Evolutionary conservation across 2,888 invertebrate genomes (phyloP).

Genomic region (Drosophila neotestacea): DNA sequence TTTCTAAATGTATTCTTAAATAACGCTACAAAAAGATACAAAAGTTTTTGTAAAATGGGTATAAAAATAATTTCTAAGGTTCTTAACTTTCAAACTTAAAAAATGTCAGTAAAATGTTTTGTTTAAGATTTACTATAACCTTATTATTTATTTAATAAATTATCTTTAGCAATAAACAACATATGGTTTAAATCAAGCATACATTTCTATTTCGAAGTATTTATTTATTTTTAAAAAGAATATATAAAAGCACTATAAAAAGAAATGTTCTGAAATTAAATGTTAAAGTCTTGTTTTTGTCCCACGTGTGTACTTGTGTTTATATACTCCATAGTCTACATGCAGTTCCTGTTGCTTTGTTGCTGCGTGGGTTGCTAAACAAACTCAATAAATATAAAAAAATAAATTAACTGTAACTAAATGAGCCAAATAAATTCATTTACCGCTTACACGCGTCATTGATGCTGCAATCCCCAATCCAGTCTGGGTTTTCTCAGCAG

Average conservation of each 20-base stretch:
- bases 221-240: too few relatives aligned
- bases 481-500: neutral
- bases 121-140: too few relatives aligned
- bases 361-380: conserved; percentile 25
- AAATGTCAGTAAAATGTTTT: too few relatives aligned
- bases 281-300: neutral
- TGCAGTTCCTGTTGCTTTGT: neutral
- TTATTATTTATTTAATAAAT: too few relatives aligned
- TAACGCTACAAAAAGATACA: too few relatives aligned
- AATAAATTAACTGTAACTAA: conserved; percentile 72
- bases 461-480: conserved; percentile 32
- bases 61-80: too few relatives aligned
- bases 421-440: conserved; percentile 79
- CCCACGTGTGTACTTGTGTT: neutral
- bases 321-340: neutral
- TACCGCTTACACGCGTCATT: conserved; percentile 68
- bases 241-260: too few relatives aligned
- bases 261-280: too few relatives aligned
- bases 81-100: too few relatives aligned
- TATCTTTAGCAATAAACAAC: neutral
- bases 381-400: conserved; percentile 76
- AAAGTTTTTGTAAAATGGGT: too few relatives aligned
- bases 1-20: too few relatives aligned
- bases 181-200: neutral
- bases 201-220: neutral